phyloP scores from a whole-genome alignment of 2,113 vertebrate genomes.

The Dipodomys spectabilis region DNA sequence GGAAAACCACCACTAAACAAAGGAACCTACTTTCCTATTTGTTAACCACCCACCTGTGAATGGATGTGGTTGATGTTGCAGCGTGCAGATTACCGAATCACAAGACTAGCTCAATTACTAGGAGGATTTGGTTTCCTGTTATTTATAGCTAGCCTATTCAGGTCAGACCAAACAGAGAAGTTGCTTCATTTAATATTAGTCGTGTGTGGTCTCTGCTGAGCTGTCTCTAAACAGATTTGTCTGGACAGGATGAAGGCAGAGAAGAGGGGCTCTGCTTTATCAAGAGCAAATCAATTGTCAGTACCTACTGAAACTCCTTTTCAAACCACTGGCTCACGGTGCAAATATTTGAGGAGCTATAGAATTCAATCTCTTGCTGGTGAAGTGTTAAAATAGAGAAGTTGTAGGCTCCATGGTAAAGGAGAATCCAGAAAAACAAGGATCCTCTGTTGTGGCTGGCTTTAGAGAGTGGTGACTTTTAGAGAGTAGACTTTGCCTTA shows the following conservation, averaged over 20 bases:
- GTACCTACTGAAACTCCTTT: not conserved
- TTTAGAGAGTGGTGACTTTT: not conserved
- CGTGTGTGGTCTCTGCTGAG: not conserved
- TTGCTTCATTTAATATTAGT: not conserved
- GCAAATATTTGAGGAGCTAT: not conserved
- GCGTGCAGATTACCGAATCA: not conserved
- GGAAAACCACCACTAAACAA: not conserved
- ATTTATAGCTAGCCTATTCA: slow-evolving; percentile 15
- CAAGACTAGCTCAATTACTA: not conserved
- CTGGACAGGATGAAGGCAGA: not conserved
- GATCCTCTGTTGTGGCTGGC: not conserved
- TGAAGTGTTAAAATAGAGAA: not conserved
- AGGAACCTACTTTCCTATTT: not conserved
- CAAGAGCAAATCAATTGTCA: not conserved
- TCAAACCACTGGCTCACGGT: not conserved
- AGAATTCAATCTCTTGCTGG: not conserved
- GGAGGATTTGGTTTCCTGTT: not conserved
- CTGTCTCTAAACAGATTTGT: not conserved
- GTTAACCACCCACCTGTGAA: not conserved
- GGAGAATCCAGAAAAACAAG: not conserved
- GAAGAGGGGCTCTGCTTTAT: not conserved
- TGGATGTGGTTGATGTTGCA: not conserved
- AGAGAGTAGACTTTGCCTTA: not conserved
- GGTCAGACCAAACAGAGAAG: not conserved
- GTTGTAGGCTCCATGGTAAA: not conserved